phyloP scores from a whole-genome alignment of 2,113 vertebrate genomes.

The Verasper variegatus region DNA sequence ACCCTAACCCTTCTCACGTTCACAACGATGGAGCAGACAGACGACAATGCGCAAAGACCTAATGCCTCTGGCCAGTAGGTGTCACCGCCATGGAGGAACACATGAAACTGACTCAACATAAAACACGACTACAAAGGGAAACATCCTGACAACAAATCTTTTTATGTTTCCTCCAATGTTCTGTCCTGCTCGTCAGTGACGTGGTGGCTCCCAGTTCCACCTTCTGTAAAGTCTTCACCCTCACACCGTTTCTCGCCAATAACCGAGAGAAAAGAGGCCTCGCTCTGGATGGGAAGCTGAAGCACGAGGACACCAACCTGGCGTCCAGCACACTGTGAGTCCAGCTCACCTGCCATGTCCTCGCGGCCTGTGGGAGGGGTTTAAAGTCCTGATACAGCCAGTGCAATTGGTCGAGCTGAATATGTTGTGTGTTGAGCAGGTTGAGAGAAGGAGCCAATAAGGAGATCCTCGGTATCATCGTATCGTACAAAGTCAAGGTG shows the following conservation, averaged over 20 bases:
- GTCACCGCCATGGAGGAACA: too few relatives aligned
- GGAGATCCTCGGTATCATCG: conserved; percentile 95
- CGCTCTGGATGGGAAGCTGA: conserved; percentile 94
- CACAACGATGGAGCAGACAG: too few relatives aligned
- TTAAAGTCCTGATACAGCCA: too few relatives aligned
- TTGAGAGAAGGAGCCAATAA: conserved; percentile 93
- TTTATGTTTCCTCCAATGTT: neutral
- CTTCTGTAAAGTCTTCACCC: conserved; percentile 95
- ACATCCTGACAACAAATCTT: too few relatives aligned
- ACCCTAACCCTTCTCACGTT: too few relatives aligned
- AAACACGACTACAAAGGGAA: too few relatives aligned
- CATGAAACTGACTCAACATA: too few relatives aligned
- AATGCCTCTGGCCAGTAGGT: too few relatives aligned
- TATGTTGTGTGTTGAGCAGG: conserved; percentile 70
- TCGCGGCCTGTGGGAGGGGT: neutral
- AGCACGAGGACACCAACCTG: conserved; percentile 97
- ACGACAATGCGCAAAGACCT: too few relatives aligned
- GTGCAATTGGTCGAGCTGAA: neutral
- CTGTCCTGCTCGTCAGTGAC: conserved; percentile 80
- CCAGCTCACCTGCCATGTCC: fast-evolving
- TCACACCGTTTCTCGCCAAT: conserved; percentile 94
- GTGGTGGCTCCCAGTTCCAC: conserved; percentile 92
- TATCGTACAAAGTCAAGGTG: conserved; percentile 98
- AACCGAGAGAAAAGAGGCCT: conserved; percentile 96
- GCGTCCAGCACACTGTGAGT: conserved; percentile 96